These are phyloP conservation scores for Bacillus rossius DNA, from an alignment of 1,140 invertebrate species.

Conservation along the genomic window DNA sequence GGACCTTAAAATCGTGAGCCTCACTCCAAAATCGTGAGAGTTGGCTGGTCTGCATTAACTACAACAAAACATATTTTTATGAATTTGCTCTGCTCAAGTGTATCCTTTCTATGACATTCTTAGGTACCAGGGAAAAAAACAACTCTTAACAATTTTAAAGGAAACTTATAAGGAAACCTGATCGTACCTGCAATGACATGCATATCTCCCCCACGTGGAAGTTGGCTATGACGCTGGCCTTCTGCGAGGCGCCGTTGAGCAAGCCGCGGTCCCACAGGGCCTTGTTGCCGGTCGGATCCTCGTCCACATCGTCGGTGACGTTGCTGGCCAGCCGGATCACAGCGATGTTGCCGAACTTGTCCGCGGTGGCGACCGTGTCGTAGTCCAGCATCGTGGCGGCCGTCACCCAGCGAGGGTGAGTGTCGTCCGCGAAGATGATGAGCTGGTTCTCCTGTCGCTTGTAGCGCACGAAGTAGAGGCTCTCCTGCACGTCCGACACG, in stretches of 20 bases:
- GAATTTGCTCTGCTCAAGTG: no score
- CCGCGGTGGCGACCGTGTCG: conserved; percentile 91
- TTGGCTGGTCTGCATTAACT: no score
- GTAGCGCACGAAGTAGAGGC: conserved; percentile 94
- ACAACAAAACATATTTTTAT: no score
- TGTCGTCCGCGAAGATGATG: conserved; percentile 98
- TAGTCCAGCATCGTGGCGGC: conserved; percentile 92
- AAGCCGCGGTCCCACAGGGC: conserved; percentile 97
- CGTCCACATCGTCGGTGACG: conserved; percentile 95
- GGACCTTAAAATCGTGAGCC: no score
- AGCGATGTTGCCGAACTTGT: conserved; percentile 98
- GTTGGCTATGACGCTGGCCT: conserved; percentile 85
- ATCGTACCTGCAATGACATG: conserved; percentile 67
- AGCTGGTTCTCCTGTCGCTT: conserved; percentile 95
- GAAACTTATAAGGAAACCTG: no score
- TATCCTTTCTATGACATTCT: no score
- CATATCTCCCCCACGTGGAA: conserved; percentile 97
- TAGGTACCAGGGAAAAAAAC: no score
- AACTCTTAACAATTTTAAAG: no score
- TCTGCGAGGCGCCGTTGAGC: conserved; percentile 95
- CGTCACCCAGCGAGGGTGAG: conserved; percentile 94
- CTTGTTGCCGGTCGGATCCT: conserved; percentile 98
- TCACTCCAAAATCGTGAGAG: no score
- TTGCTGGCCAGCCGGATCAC: conserved; percentile 84
- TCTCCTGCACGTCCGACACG: conserved; percentile 95